Conservation (phyloP, 2,888 invertebrate species). For the Sinhomidia bicolor region DNA sequence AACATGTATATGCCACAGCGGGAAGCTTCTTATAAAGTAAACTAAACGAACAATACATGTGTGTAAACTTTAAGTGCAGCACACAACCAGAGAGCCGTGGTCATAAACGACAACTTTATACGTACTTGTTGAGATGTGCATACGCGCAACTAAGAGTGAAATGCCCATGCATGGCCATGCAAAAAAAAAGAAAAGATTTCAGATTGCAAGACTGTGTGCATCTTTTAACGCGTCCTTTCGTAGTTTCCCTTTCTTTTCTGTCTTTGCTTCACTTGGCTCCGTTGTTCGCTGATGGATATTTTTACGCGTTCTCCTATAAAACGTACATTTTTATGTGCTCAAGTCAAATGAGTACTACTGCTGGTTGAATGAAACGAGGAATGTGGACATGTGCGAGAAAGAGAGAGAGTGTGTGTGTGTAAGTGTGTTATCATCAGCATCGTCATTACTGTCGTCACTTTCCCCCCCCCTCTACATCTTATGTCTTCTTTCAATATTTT, state of each 20-base stretch:
- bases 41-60: too few relatives aligned
- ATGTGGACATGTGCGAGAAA: neutral
- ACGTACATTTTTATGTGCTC: conserved; percentile 15
- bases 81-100: too few relatives aligned
- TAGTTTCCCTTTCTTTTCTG: neutral
- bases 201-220: conserved; percentile 1
- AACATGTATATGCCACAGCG: too few relatives aligned
- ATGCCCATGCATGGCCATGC: neutral
- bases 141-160: neutral
- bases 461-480: too few relatives aligned
- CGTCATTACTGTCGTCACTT: neutral
- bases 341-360: neutral
- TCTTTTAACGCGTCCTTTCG: neutral
- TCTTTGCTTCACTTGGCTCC: neutral
- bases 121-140: too few relatives aligned
- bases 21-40: too few relatives aligned
- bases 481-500: neutral
- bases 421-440: neutral
- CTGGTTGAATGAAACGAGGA: neutral
- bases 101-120: too few relatives aligned
- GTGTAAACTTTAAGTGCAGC: too few relatives aligned
- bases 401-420: too few relatives aligned
- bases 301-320: conserved; percentile 20
- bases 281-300: neutral
- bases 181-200: neutral